Base-by-base conservation (phyloP, 2,113 vertebrate species). In the Bufo gargarizans region DNA sequence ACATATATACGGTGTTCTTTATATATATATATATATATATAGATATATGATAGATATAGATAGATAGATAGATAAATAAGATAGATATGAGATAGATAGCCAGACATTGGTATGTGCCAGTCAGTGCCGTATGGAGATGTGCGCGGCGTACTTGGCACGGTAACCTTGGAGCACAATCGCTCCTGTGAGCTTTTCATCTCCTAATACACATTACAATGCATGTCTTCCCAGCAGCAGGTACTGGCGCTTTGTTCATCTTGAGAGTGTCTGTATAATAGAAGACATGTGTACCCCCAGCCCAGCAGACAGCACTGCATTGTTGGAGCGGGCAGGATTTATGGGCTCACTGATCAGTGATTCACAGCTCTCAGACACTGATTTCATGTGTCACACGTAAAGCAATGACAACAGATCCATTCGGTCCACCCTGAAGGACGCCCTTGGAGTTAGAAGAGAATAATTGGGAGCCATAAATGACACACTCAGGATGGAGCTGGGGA, bases 361-460 rank as follows among this genome's bases (percentile, higher is more conserved):
- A 61, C 79, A 43, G 79, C 87, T 84, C 87, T 53, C 87, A 83
- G 71, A 77, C 87, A 55, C 80, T 88, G 87, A 88, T 88, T 88
- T 88, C 87, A 88, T 88, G 80, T 88, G 87, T 77, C 87, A 88
- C 87, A 84, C 87, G 80, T 88, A 88, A 71, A 59, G 87, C 87
- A 77, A 88, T 88, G 87, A 88, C 87, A 88, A 88, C 87, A 83
- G 87, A 88, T 88, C 87, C 87, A 88, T 88, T 88, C 9, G 87
- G 87, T 88, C 87, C 87, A 84, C 84, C 80, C 80, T 88, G 87
- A 88, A 88, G 87, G 87, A 88, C 87, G 87, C 87, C 87, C 87
- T 88, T 88, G 87, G 87, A 88, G 80, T 88, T 77, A 83, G 87
- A 77, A 84, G 71, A 65, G 87, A 88, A 88, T 88, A 88, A 88